phyloP scores from a whole-genome alignment of 2,797 vertebrate species.

The Delichon dasypus region DNA sequence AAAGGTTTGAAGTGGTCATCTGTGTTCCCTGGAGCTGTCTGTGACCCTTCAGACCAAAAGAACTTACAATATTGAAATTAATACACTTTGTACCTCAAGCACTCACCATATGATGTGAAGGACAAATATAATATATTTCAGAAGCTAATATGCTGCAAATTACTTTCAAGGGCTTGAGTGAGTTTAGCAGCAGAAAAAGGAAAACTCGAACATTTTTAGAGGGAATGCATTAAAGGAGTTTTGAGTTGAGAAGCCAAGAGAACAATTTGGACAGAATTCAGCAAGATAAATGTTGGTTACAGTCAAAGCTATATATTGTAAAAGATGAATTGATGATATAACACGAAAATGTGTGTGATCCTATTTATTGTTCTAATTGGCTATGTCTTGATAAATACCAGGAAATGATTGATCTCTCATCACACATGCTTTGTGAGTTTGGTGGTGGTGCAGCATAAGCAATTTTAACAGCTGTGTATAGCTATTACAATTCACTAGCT shows the following conservation, averaged over 20 bases:
- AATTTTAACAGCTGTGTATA: constrained; percentile 56
- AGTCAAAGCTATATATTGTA: constrained; percentile 5
- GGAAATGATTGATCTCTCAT: constrained; percentile 64
- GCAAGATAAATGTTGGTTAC: constrained; percentile 22
- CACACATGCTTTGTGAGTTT: constrained; percentile 60
- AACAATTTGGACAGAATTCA: constrained; percentile 17
- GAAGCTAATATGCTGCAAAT: neutral
- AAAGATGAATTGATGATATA: constrained; percentile 31
- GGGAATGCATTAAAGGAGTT: neutral
- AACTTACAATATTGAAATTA: constrained; percentile 18
- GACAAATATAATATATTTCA: neutral
- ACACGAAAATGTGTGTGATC: constrained; percentile 37
- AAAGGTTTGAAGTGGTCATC: constrained; percentile 31
- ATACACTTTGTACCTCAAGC: constrained; percentile 9
- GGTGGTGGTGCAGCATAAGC: constrained; percentile 19
- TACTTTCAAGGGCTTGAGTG: constrained; percentile 26
- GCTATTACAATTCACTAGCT: constrained; percentile 38
- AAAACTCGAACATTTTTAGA: constrained; percentile 44
- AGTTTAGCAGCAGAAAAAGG: constrained; percentile 35
- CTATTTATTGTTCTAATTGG: constrained; percentile 9
- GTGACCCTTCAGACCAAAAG: constrained; percentile 40
- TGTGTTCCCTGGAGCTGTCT: constrained; percentile 15
- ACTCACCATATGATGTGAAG: neutral
- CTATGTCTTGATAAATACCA: constrained; percentile 10
- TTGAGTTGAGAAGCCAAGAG: constrained; percentile 11